These are phyloP conservation scores for Kryphioiulus occultus DNA, from an alignment of 2,888 invertebrate genomes.

Conservation along the genomic window DNA sequence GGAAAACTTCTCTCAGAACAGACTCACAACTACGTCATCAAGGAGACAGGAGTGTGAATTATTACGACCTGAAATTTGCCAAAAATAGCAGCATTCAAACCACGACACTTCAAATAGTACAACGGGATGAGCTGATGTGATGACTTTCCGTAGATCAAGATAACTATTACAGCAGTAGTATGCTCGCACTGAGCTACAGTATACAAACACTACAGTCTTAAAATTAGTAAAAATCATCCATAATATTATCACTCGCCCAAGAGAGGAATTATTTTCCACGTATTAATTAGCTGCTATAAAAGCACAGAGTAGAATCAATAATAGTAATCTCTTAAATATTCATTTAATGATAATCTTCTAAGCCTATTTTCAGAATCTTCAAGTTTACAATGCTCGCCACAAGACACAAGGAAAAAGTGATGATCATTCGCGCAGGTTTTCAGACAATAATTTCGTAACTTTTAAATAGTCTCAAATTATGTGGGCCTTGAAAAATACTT, in stretches of 20 bases:
- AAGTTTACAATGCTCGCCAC: neutral
- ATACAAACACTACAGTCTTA: neutral
- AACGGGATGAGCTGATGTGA: neutral
- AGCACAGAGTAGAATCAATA: neutral
- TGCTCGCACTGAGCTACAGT: neutral
- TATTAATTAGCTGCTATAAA: conserved; percentile 1
- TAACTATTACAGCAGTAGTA: neutral
- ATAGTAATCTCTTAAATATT: neutral
- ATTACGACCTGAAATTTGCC: neutral
- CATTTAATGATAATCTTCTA: neutral
- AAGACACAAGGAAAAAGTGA: neutral
- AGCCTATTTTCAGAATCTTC: conserved; percentile 29
- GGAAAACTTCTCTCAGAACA: conserved; percentile 34
- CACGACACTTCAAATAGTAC: neutral
- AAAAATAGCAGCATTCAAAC: neutral
- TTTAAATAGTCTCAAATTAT: neutral
- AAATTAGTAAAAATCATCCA: neutral
- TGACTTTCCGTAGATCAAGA: neutral
- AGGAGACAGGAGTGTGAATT: conserved; percentile 49
- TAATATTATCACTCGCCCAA: neutral
- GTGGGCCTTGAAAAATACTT: neutral
- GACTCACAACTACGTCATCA: conserved; percentile 47
- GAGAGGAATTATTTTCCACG: neutral
- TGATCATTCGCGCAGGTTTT: neutral
- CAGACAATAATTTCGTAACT: neutral